Evolutionary conservation across 2,888 invertebrate genomes (phyloP).

Genomic region (Drepanosiphum platanoidis): DNA sequence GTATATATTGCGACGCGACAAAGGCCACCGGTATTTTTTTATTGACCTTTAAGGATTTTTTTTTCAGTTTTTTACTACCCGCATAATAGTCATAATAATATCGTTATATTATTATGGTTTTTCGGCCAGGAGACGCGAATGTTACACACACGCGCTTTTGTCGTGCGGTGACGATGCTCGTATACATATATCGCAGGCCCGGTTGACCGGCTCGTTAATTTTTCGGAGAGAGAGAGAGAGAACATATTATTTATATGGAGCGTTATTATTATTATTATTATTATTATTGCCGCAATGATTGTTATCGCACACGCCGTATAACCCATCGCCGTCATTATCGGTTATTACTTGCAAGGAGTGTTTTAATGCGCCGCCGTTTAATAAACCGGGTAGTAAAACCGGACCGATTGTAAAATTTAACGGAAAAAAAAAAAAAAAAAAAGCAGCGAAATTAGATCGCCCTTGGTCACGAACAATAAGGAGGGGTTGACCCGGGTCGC

Average conservation of each 20-base stretch:
- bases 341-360: constrained; percentile 52
- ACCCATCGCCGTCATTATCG: constrained; percentile 47
- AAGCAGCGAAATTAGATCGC: constrained; percentile 50
- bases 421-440: too few species aligned
- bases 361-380: constrained; percentile 57
- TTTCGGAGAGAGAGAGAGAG: neutral
- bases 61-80: constrained; percentile 29
- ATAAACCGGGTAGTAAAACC: constrained; percentile 59
- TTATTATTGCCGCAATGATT: constrained; percentile 30
- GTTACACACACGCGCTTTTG: constrained; percentile 24
- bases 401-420: constrained; percentile 56
- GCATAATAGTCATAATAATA: neutral
- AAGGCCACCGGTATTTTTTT: constrained; percentile 56
- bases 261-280: constrained; percentile 38
- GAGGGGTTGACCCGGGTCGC: constrained; percentile 32
- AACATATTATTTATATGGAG: constrained; percentile 7
- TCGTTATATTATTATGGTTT: neutral
- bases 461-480: constrained; percentile 33
- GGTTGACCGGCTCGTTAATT: constrained; percentile 55
- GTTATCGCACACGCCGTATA: constrained; percentile 28
- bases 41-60: constrained; percentile 45
- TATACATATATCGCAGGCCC: neutral
- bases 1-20: constrained; percentile 18
- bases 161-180: constrained; percentile 2
- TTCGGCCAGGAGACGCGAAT: constrained; percentile 30